Conservation (phyloP, 2,113 vertebrate species). For the Hoplias malabaricus region DNA sequence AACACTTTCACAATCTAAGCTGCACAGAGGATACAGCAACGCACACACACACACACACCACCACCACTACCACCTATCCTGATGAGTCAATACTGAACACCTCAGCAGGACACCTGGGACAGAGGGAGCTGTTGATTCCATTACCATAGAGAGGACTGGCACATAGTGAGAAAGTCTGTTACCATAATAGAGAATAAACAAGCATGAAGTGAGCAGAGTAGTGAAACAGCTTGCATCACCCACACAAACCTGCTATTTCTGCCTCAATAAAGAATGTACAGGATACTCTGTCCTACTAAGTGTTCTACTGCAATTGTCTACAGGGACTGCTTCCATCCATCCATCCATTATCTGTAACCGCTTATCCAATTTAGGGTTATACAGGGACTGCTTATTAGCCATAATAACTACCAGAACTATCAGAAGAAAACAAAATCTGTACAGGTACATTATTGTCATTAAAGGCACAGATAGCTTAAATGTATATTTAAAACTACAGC, state of each 20-base stretch:
- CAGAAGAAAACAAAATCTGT: too few relatives aligned
- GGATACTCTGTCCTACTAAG: background rate
- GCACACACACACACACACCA: slow-evolving; percentile 2
- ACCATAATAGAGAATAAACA: slow-evolving; percentile 28
- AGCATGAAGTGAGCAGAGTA: slow-evolving; percentile 7
- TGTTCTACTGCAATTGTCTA: background rate
- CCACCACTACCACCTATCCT: background rate
- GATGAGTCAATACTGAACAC: slow-evolving; percentile 23
- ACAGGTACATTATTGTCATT: too few relatives aligned
- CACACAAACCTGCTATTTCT: background rate
- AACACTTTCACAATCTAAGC: background rate
- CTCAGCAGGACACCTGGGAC: slow-evolving; percentile 34
- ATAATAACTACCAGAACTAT: too few relatives aligned
- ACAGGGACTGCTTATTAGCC: too few relatives aligned
- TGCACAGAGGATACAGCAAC: background rate
- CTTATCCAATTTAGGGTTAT: background rate
- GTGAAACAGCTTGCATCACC: slow-evolving; percentile 8
- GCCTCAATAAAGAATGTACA: background rate
- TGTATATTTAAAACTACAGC: too few relatives aligned
- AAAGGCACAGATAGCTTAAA: too few relatives aligned
- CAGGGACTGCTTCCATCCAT: background rate
- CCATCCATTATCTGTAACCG: too few relatives aligned
- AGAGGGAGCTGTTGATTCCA: slow-evolving; percentile 17
- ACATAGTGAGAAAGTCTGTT: slow-evolving; percentile 23
- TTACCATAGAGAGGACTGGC: too few relatives aligned